Percentiles rank a stretch among this genome's conserved stretches.
These are phyloP conservation scores for Phalanger gymnotis DNA, from an alignment of 2,797 vertebrate genomes.

Conservation along the genomic window DNA sequence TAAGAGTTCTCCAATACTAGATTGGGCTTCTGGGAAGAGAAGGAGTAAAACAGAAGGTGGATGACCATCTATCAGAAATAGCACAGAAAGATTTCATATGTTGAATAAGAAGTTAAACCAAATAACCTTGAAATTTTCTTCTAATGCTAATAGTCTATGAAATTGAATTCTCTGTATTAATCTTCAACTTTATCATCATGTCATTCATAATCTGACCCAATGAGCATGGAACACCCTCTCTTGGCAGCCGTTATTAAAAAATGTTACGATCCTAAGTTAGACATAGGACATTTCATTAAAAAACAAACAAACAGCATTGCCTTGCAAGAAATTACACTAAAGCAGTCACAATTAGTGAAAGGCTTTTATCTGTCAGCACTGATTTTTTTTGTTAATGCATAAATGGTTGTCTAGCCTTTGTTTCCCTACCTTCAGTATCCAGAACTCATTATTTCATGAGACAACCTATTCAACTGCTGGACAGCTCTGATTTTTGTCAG, in stretches of 20 bases:
- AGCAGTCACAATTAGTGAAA: background rate
- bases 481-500: background rate
- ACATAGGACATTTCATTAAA: background rate
- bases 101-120: background rate
- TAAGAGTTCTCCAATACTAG: conserved; percentile 23
- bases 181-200: background rate
- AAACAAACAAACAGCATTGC: background rate
- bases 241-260: background rate
- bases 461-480: background rate
- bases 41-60: background rate
- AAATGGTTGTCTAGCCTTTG: background rate
- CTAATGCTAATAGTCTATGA: background rate
- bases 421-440: background rate
- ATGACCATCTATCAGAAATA: background rate
- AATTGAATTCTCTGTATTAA: background rate
- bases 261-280: background rate
- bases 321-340: background rate
- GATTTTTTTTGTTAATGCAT: background rate
- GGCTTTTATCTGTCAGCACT: background rate
- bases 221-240: background rate
- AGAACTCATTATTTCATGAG: background rate
- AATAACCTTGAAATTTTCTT: conserved; percentile 14
- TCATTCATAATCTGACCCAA: background rate
- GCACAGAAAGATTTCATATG: background rate
- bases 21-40: conserved; percentile 29